These are phyloP conservation scores for Himantopus leucocephalus DNA, from an alignment of 2,113 vertebrate genomes.

Conservation along the genomic window DNA sequence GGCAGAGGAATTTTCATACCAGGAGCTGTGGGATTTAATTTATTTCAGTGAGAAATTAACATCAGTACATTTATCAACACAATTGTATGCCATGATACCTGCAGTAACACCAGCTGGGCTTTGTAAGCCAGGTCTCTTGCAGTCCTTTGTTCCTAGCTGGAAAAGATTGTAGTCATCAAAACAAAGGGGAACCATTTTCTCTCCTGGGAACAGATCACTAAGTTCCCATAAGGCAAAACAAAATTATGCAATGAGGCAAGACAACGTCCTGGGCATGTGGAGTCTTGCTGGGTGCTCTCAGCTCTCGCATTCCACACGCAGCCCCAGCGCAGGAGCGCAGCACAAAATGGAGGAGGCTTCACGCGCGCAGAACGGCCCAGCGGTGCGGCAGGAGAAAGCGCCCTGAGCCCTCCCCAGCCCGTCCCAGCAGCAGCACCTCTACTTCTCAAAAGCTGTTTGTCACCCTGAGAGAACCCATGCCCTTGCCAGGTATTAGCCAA, in stretches of 20 bases:
- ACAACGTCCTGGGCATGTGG: slow-evolving; percentile 39
- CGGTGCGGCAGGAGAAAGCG: rapidly evolving
- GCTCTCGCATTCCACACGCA: slow-evolving; percentile 21
- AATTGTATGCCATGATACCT: neutral
- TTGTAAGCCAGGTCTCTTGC: neutral
- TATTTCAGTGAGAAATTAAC: neutral
- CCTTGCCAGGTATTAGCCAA: neutral
- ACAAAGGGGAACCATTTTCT: slow-evolving; percentile 47
- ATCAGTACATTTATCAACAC: neutral
- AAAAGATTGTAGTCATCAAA: slow-evolving; percentile 23
- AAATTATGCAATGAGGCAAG: slow-evolving; percentile 49
- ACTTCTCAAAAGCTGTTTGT: neutral
- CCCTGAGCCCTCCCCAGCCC: rapidly evolving
- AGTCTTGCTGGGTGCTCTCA: slow-evolving; percentile 26
- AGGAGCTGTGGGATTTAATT: neutral
- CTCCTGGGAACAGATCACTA: slow-evolving; percentile 41
- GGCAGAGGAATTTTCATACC: neutral
- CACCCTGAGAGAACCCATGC: neutral
- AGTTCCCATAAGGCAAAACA: slow-evolving; percentile 62
- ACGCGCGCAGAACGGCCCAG: neutral
- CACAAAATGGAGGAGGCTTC: neutral
- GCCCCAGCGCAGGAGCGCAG: neutral
- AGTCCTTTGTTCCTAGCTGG: slow-evolving; percentile 8
- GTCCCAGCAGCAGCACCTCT: neutral
- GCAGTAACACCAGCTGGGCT: neutral